A percentile compares a stretch with the other conserved stretches of the same genome.
Conservation (phyloP, 2,113 vertebrate species). For the Caloenas nicobarica region DNA sequence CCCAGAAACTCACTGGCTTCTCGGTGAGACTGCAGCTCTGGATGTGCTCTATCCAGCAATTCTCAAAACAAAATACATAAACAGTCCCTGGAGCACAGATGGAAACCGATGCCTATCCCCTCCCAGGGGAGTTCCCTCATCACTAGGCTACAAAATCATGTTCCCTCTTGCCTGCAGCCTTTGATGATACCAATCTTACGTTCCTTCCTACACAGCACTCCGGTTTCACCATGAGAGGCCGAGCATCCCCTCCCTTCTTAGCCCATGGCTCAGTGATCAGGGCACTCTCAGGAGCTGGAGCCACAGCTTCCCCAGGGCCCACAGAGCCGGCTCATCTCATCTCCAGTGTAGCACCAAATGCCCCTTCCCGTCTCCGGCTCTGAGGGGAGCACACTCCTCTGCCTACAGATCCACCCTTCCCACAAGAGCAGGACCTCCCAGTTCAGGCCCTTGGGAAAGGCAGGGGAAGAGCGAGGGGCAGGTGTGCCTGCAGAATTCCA, state of each 20-base stretch:
- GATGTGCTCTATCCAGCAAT: neutral
- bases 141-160: constrained; percentile 44
- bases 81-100: constrained; percentile 53
- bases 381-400: neutral
- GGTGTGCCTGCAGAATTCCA: no score
- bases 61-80: constrained; percentile 36
- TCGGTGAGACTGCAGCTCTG: neutral
- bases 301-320: neutral
- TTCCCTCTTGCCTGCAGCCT: constrained; percentile 54
- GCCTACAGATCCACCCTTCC: neutral
- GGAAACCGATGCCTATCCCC: constrained; percentile 25
- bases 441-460: no score
- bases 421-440: no score
- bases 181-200: constrained; percentile 65
- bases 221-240: constrained; percentile 14
- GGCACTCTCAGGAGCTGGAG: neutral
- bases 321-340: neutral
- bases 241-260: neutral
- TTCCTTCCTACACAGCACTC: constrained; percentile 60
- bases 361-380: neutral
- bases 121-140: constrained; percentile 66
- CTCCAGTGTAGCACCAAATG: neutral
- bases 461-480: no score
- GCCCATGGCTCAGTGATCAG: neutral
- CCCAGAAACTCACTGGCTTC: neutral